A percentile compares a stretch with the other conserved stretches of the same genome.
These are phyloP conservation scores for Athripsodes cinereus DNA, from an alignment of 2,888 invertebrate genomes.

Conservation along the genomic window DNA sequence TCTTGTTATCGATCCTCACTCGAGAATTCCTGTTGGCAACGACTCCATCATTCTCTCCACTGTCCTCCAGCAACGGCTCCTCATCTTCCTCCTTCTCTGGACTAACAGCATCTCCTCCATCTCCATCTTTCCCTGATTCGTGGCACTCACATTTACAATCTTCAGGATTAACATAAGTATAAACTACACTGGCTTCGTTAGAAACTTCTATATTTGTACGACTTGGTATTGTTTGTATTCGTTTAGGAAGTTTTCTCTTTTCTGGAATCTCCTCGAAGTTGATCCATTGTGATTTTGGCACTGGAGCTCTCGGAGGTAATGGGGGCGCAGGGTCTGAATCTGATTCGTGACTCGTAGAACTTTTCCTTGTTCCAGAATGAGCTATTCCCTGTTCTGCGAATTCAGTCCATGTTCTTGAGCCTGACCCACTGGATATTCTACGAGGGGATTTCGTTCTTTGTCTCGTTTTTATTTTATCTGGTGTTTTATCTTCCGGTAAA, in stretches of 20 bases:
- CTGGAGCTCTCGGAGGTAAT: constrained; percentile 36
- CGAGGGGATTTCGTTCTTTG: constrained; percentile 48
- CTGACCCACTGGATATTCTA: constrained; percentile 41
- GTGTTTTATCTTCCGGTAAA: constrained; percentile 55
- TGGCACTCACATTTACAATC: constrained; percentile 86
- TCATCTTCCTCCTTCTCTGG: constrained; percentile 32
- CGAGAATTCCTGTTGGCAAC: constrained; percentile 44
- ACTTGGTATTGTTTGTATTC: constrained; percentile 74
- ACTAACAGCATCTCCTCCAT: constrained; percentile 28
- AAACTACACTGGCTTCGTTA: constrained; percentile 47
- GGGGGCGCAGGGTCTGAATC: constrained; percentile 38
- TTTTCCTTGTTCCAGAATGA: constrained; percentile 35
- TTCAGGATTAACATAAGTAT: constrained; percentile 80
- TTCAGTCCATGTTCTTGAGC: constrained; percentile 53
- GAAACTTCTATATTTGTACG: constrained; percentile 41
- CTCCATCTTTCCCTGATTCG: constrained; percentile 41
- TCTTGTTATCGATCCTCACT: constrained; percentile 32
- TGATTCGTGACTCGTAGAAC: constrained; percentile 28
- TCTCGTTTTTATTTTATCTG: constrained; percentile 29
- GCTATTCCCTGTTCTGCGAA: constrained; percentile 59
- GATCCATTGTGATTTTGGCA: constrained; percentile 62
- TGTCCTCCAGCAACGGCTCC: constrained; percentile 35
- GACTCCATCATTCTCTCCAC: constrained; percentile 41
- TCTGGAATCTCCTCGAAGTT: constrained; percentile 85
- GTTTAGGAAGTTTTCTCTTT: constrained; percentile 71